Conservation (phyloP, 2,113 vertebrate species). For the Mellivora capensis region DNA sequence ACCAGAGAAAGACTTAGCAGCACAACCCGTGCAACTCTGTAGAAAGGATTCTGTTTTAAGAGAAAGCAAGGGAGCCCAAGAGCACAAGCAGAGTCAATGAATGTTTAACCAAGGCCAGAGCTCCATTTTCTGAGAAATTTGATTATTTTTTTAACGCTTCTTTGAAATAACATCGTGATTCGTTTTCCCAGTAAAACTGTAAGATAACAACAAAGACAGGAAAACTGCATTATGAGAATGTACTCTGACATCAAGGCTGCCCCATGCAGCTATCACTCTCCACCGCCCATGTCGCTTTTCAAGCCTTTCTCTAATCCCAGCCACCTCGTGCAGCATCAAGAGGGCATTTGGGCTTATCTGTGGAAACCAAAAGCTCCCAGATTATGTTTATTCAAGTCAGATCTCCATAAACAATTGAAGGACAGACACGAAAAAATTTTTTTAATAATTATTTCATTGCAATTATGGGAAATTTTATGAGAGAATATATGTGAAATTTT, state of each 20-base stretch:
- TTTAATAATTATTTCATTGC: background rate
- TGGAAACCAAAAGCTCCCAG: background rate
- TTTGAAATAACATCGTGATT: constrained; percentile 32
- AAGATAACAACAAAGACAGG: background rate
- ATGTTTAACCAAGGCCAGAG: constrained; percentile 2
- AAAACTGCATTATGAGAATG: background rate
- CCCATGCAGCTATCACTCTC: background rate
- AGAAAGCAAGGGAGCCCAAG: background rate
- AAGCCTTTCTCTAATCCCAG: background rate
- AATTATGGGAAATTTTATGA: background rate
- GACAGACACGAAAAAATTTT: too few species aligned
- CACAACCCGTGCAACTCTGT: background rate
- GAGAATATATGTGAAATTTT: background rate
- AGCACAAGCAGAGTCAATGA: background rate
- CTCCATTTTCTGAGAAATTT: background rate
- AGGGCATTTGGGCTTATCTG: background rate
- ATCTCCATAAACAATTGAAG: background rate
- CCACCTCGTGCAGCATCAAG: background rate
- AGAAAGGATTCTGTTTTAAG: background rate
- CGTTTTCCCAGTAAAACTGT: constrained; percentile 6
- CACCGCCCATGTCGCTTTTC: background rate
- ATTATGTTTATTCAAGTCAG: background rate
- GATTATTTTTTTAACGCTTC: constrained; percentile 30
- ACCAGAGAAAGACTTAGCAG: background rate
- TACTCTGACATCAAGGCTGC: background rate